Evolutionary conservation across 2,113 vertebrate genomes (phyloP).

Genomic region (Crotalus viridis): DNA sequence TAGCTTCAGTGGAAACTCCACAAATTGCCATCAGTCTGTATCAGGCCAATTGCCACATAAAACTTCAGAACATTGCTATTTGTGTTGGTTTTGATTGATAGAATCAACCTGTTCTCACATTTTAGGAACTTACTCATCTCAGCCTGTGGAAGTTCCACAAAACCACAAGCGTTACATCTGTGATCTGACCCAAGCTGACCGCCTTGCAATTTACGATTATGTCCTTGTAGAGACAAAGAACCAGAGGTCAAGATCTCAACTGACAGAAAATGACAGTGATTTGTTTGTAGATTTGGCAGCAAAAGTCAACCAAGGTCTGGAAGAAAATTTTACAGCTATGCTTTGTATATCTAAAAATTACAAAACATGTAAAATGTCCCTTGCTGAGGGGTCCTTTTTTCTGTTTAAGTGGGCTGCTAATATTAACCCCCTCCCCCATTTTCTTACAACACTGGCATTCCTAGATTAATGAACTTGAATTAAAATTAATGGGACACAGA

Average conservation of each 20-base stretch:
- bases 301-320: constrained; percentile 89
- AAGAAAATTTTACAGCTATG: neutral
- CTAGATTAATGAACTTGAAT: neutral
- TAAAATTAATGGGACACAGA: neutral
- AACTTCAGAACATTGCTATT: neutral
- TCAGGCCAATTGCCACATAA: neutral
- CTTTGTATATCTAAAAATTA: neutral
- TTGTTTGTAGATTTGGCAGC: constrained; percentile 95
- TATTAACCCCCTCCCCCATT: neutral
- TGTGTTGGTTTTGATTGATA: constrained; percentile 27
- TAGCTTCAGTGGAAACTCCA: neutral
- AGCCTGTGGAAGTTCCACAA: constrained; percentile 85
- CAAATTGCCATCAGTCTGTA: neutral
- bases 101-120: constrained; percentile 41
- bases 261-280: constrained; percentile 81
- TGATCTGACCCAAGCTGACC: constrained; percentile 91
- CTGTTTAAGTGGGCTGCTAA: neutral
- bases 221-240: constrained; percentile 78
- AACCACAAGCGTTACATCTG: constrained; percentile 89
- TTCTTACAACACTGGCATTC: neutral
- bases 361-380: neutral
- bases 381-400: neutral
- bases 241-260: constrained; percentile 69
- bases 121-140: constrained; percentile 81
- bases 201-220: constrained; percentile 89